Evolutionary conservation across 1,140 invertebrate species (phyloP), one percentile per base, ranked within the genome.

Genomic region (Charaxes varanes): DNA sequence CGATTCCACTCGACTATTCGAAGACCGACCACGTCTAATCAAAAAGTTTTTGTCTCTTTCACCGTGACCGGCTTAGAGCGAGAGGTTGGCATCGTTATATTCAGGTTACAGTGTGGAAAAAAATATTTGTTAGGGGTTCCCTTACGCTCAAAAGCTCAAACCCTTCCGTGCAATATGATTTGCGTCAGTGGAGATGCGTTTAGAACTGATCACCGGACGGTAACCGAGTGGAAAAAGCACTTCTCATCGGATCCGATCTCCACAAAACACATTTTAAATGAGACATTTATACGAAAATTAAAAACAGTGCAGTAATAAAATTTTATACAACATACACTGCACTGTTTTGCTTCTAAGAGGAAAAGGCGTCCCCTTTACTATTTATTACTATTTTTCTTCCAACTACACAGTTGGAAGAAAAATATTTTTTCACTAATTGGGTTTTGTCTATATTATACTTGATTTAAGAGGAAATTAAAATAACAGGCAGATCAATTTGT

Each of bases 171-270:
- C 72, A 78, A 79, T 79, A 78, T 82, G 74, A 82, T 79, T 79
- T 82, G 78, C 78, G 78, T 78, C 72, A 77, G 60, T 73, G 77
- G 62, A 68, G 70, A 74, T 79, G 77, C 67, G 72, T 81, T 71
- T 59, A 53, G 71, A 74, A 71, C 70, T 77, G 74, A 79, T 79
- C 78, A 74, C 65, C 67, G 63, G 53, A 53, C 60, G 74, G 73
- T 78, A 79, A 79, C 78, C 63, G 78, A 82, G 61, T 73, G 78
- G 78, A 82, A 82, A 82, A 82, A 82, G 44, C 65, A 67, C 72
- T 68, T 69, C 74, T 82, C 78, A 82, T 82, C 68, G 56, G 47
- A 49, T 48, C 68, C 54, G 47, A 49, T 48, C 54, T 62, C 50
- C 62, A 65, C 49, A 37, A 52, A 68, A 41, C 33, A 41, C 24